Percentiles rank a stretch among this genome's conserved stretches.
phyloP scores from a whole-genome alignment of 1,140 invertebrate species.

The Gryon sp. region DNA sequence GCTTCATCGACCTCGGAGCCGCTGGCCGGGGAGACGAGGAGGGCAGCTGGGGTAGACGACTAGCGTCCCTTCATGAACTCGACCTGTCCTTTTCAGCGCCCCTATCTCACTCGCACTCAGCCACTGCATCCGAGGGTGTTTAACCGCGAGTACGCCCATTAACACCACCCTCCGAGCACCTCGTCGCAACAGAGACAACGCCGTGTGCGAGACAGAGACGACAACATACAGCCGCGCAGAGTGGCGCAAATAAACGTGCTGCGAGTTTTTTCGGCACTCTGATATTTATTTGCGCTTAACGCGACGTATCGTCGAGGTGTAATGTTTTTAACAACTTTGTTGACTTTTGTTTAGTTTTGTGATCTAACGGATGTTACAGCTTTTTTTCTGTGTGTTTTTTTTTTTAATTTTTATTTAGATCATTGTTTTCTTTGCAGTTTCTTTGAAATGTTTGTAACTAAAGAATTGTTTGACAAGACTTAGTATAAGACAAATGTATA shows the following conservation, averaged over 20 bases:
- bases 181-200: not conserved
- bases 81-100: conserved; percentile 27
- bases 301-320: conserved; percentile 36
- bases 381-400: not conserved
- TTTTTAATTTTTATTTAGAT: too few species aligned
- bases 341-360: conserved; percentile 3
- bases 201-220: conserved; percentile 15
- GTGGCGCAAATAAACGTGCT: conserved; percentile 32
- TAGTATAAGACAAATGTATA: too few species aligned
- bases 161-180: conserved; percentile 71
- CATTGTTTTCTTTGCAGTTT: too few species aligned
- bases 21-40: conserved; percentile 12
- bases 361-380: not conserved
- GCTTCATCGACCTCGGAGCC: conserved; percentile 15
- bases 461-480: too few species aligned
- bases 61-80: conserved; percentile 11
- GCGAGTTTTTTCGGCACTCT: conserved; percentile 27
- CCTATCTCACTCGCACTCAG: conserved; percentile 15
- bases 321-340: conserved; percentile 51
- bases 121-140: conserved; percentile 71
- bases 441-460: too few species aligned
- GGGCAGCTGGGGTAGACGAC: not conserved
- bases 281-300: conserved; percentile 49
- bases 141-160: conserved; percentile 80
- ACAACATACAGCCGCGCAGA: conserved; percentile 19